Conservation (phyloP, 2,113 vertebrate species). For the Caloenas nicobarica region DNA sequence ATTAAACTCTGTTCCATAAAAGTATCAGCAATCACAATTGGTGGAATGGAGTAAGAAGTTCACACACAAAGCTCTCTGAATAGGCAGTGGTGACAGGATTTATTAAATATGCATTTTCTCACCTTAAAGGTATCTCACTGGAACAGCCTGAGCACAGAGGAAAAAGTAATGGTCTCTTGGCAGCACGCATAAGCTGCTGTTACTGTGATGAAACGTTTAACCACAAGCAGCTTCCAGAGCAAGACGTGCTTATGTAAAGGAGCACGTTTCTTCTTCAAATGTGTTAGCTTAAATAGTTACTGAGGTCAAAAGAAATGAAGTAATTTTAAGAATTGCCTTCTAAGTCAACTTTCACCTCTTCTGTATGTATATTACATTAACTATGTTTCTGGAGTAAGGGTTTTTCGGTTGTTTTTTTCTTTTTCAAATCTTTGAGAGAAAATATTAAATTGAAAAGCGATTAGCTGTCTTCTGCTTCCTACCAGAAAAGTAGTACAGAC, state of each 20-base stretch:
- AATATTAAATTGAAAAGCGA: constrained; percentile 18
- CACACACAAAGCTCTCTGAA: background rate
- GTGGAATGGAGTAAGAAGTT: background rate
- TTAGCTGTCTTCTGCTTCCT: background rate
- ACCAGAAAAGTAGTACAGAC: background rate
- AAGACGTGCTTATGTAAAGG: background rate
- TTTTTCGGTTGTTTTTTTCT: background rate
- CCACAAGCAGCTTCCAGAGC: background rate
- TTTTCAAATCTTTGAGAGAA: background rate
- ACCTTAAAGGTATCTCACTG: constrained; percentile 30
- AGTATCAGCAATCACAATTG: background rate
- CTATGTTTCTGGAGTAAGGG: background rate
- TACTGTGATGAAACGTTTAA: constrained; percentile 20
- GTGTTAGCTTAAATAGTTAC: background rate
- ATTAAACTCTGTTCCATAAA: background rate
- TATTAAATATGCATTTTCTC: constrained; percentile 45
- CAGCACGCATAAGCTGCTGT: background rate
- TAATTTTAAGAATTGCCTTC: background rate
- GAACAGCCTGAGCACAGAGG: background rate
- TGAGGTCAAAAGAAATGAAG: background rate
- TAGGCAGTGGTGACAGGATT: background rate
- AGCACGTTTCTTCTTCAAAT: background rate
- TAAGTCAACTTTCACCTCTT: background rate
- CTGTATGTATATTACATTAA: background rate
- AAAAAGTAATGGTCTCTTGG: background rate